Percentiles rank a stretch among this genome's conserved stretches.
phyloP scores from a whole-genome alignment of 1,140 invertebrate genomes.

The Scaptomyza pallida region DNA sequence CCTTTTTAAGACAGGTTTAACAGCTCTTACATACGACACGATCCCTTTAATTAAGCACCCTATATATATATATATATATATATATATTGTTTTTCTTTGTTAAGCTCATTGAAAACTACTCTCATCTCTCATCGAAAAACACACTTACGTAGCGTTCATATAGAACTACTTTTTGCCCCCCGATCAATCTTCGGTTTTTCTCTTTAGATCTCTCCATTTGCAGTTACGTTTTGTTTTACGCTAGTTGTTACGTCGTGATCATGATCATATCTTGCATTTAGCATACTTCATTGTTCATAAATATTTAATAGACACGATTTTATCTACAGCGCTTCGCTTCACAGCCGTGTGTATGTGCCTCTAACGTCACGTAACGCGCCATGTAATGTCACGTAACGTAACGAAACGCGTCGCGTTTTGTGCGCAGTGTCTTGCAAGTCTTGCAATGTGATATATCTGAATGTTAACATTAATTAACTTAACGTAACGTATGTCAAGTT shows the following conservation, averaged over 20 bases:
- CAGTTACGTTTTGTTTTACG: constrained; percentile 17
- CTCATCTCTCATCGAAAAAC: not conserved
- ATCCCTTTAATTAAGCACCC: not conserved
- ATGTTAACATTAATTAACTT: constrained; percentile 20
- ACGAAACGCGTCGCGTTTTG: constrained; percentile 21
- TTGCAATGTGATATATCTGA: constrained; percentile 13
- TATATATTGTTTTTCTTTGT: not conserved
- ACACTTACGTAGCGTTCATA: not conserved
- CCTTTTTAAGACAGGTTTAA: constrained; percentile 19
- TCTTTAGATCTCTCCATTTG: constrained; percentile 1
- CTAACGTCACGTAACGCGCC: constrained; percentile 15
- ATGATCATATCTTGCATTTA: constrained; percentile 11
- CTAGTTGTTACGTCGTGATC: constrained; percentile 25
- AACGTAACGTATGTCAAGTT: constrained; percentile 30
- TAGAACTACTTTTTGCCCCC: not conserved
- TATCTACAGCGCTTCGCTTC: constrained; percentile 13
- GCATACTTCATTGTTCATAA: not conserved
- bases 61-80: not conserved
- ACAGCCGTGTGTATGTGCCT: constrained; percentile 2
- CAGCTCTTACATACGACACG: constrained; percentile 21
- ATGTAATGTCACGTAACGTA: constrained; percentile 4
- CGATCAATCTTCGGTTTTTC: not conserved
- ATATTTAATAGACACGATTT: constrained; percentile 4
- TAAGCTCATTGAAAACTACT: constrained; percentile 1
- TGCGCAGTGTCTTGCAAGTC: constrained; percentile 17